These are phyloP conservation scores for Etheostoma nigrum DNA, from an alignment of 2,797 vertebrate genomes.

Conservation along the genomic window DNA sequence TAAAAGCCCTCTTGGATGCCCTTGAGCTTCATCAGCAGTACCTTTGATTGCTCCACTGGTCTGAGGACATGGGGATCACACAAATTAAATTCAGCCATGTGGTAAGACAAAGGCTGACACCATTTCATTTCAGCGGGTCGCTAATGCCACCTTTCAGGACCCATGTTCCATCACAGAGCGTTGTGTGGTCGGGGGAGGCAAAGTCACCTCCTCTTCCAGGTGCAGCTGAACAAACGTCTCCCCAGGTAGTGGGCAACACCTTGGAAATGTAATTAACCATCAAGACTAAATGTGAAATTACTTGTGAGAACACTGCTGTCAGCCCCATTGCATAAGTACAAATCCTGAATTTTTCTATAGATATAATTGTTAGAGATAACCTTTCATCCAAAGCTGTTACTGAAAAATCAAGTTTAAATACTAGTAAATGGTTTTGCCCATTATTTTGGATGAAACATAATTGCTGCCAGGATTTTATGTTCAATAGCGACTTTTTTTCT, in stretches of 20 bases:
- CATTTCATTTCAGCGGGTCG: slow-evolving; percentile 66
- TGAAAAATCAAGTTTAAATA: not conserved
- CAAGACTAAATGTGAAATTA: slow-evolving; percentile 22
- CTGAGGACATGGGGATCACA: slow-evolving; percentile 64
- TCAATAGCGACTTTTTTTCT: not conserved
- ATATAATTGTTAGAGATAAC: not conserved
- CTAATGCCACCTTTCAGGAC: slow-evolving; percentile 73
- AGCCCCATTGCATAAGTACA: too few species aligned
- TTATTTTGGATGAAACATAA: not conserved
- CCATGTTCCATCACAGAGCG: slow-evolving; percentile 64
- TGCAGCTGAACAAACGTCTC: slow-evolving; percentile 63
- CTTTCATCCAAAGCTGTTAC: not conserved
- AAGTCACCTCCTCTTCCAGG: slow-evolving; percentile 69
- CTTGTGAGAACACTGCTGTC: too few species aligned
- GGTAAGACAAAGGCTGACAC: slow-evolving; percentile 78
- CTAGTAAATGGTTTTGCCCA: not conserved
- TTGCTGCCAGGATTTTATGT: not conserved
- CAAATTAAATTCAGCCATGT: slow-evolving; percentile 79
- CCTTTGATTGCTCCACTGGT: slow-evolving; percentile 72
- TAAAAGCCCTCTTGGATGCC: slow-evolving; percentile 48
- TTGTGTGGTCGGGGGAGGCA: slow-evolving; percentile 52
- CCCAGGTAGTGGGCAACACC: slow-evolving; percentile 67
- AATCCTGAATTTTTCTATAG: too few species aligned
- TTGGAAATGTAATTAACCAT: slow-evolving; percentile 77
- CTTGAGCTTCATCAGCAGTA: slow-evolving; percentile 70